Base-by-base conservation (phyloP, 2,888 invertebrate species). In the Phania funesta region DNA sequence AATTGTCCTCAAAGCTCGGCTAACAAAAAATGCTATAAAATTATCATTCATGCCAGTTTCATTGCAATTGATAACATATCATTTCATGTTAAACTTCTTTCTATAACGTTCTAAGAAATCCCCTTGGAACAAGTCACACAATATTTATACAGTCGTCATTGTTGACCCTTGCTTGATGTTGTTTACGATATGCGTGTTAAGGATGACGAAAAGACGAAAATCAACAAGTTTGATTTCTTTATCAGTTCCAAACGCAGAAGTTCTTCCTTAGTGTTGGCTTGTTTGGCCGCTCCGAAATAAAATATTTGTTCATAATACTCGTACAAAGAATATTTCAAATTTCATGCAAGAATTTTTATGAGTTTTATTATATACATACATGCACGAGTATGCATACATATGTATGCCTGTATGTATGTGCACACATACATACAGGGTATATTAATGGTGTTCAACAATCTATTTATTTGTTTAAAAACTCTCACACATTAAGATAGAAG, bases 191-290 rank as follows among this genome's bases (percentile, higher is more conserved):
- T 32, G 38, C 22, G 20, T 58, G 24, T 38, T 54, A 46, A 67
- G 77, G 73, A 73, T 82, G 13, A 75, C 48, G 38, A 50, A 58
- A 76, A 52, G 41, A n/a, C n/a, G n/a, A n/a, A n/a, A n/a, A n/a
- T n/a, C n/a, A n/a, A n/a, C 29, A 79, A 13, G 29, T 52, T 68
- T 46, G 56, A 60, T 13, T 52, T 62, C 70, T 65, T 60, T 70
- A 77, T 76, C 58, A 38, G 58, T 50, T 74, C 74, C 24, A n/a
- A n/a, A n/a, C n/a, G n/a, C 80, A 50, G 60, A 35, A 24, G 24
- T 70, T 76, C 71, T 70, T 65, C 29, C 6, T 24, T 68, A 16
- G 18, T 38, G 20, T 65, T 70, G 35, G n/a, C 3, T 22, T 29
- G n/a, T 60, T 44, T 54, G 16, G 3, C 22, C 52, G 44, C n/a